phyloP scores from a whole-genome alignment of 2,113 vertebrate species.

The Ammodytes marinus region DNA sequence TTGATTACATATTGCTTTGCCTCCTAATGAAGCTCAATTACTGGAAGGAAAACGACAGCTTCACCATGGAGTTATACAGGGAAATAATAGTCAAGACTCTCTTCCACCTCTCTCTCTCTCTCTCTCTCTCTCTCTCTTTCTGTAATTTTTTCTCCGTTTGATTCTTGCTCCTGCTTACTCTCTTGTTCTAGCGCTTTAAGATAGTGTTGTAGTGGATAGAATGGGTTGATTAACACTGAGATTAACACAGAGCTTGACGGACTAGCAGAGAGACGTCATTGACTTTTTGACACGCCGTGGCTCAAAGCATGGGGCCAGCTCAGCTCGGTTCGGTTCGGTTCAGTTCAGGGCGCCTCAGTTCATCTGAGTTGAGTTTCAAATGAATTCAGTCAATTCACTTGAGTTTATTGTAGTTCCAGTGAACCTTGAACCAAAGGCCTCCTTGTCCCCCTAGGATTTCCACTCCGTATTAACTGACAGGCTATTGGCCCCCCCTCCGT shows the following conservation, averaged over 20 bases:
- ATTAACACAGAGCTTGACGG: conserved; percentile 32
- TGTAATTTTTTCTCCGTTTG: conserved; percentile 4
- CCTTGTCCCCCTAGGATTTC: neutral
- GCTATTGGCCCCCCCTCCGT: too few relatives aligned
- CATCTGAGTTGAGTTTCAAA: neutral
- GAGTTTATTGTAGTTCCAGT: neutral
- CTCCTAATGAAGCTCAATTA: conserved; percentile 80
- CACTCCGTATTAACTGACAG: neutral
- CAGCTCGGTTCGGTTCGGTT: neutral
- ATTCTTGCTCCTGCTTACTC: conserved; percentile 23
- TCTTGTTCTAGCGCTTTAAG: conserved; percentile 19
- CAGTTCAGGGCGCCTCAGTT: conserved; percentile 18
- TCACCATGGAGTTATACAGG: conserved; percentile 66
- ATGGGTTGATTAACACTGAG: conserved; percentile 38
- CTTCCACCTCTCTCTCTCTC: conserved; percentile 30
- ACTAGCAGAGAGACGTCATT: neutral
- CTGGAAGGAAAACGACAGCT: conserved; percentile 60
- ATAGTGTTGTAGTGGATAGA: conserved; percentile 26
- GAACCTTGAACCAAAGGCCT: neutral
- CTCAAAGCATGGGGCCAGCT: neutral
- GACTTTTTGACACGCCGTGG: conserved; percentile 13
- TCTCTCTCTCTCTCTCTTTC: neutral
- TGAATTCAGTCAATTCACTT: neutral
- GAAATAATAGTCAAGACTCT: conserved; percentile 44
- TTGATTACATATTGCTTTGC: conserved; percentile 81